Base-by-base conservation (phyloP, 2,113 vertebrate species). In the Podarcis cretensis region DNA sequence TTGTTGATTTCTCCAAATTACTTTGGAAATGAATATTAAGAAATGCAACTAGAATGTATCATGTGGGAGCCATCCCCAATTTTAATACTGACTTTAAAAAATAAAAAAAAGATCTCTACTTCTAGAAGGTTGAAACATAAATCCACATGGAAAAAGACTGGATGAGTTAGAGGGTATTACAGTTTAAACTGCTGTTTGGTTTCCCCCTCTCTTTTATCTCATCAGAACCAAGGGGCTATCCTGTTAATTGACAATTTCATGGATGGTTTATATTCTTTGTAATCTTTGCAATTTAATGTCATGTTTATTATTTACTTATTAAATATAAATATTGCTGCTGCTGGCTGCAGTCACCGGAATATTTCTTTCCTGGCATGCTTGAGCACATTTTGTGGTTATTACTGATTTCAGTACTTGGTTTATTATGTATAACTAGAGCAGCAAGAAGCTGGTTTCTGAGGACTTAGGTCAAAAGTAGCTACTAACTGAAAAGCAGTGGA, bases 211-310 rank as follows among this genome's bases (percentile, higher is more conserved):
- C 21, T 74, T 89, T 90, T 85, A 92, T 89, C 40, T 65, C 90
- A 94, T 84, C 59, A 85, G 25, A 81, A 89, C 81, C 75, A 66
- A 71, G 88, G 91, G 66, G 14, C 90, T 57, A 92, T 83, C 83
- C 87, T 91, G 81, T 89, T 91, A 95, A 96, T 94, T 95, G 90
- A 91, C 76, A 93, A 87, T 95, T 92, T 95, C 89, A 93, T 93
- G 90, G 92, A 91, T 95, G 93, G 35, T 65, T 95, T 95, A 86
- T 86, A 85, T 32, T 90, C 73, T 93, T 93, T 84, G 71, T 89
- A 92, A 93, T 94, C 90, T 91, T 86, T 93, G 79, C 83, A 90
- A 94, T 91, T 94, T 93, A 93, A 90, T 91, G 85, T 74, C 21
- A 65, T 93, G 86, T 95, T 94, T 94, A 87, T 92, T 93, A 89